Conservation (phyloP, 2,797 vertebrate species). For the Rhynchonycteris naso region DNA sequence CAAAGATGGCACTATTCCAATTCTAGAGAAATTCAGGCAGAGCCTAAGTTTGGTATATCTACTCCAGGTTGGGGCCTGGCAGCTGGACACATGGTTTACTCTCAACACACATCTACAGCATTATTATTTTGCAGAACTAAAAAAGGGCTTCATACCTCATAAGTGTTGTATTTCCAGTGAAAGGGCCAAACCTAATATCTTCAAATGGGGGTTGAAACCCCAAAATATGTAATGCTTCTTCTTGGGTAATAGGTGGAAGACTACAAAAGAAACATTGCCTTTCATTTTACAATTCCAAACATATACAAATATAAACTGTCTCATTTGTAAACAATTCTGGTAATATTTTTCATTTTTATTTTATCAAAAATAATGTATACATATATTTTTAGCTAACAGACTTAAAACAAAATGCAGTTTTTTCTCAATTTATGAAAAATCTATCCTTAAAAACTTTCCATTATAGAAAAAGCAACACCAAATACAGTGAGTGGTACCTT, state of each 20-base stretch:
- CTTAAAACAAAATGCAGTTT: neutral
- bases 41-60: neutral
- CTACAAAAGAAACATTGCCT: slow-evolving; percentile 81
- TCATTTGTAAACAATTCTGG: neutral
- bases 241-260: slow-evolving; percentile 97
- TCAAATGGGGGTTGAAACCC: slow-evolving; percentile 99
- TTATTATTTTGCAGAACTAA: neutral
- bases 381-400: slow-evolving; percentile 39
- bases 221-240: slow-evolving; percentile 96
- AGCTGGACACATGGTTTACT: neutral
- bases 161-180: slow-evolving; percentile 98
- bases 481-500: neutral
- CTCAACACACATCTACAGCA: neutral
- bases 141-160: slow-evolving; percentile 89
- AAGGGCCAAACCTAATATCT: slow-evolving; percentile 98
- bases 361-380: slow-evolving; percentile 45
- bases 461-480: neutral
- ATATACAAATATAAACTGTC: neutral
- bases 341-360: slow-evolving; percentile 38
- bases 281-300: slow-evolving; percentile 53
- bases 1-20: neutral
- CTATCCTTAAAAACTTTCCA: neutral
- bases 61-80: neutral
- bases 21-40: neutral
- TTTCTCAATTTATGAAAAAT: slow-evolving; percentile 36